Evolutionary conservation across 2,888 invertebrate species (phyloP).

Genomic region (Calameuta pallipes): DNA sequence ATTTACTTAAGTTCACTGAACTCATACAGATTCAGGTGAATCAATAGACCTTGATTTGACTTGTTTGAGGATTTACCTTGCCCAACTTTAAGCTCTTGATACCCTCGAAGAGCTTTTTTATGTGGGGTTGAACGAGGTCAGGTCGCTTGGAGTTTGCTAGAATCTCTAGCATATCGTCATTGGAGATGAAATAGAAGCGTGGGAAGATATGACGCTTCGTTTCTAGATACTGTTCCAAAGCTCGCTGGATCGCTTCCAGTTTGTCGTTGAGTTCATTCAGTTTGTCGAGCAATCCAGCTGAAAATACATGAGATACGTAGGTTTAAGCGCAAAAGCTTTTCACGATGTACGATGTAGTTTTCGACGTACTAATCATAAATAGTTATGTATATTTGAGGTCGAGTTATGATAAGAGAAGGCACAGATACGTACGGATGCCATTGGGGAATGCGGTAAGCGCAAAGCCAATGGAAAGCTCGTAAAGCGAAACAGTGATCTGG

Average conservation of each 20-base stretch:
- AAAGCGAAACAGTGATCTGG: background rate
- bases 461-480: background rate
- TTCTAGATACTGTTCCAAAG: slow-evolving; percentile 87
- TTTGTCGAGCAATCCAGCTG: slow-evolving; percentile 72
- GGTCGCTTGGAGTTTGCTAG: slow-evolving; percentile 88
- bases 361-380: background rate
- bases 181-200: slow-evolving; percentile 85
- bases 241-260: slow-evolving; percentile 83
- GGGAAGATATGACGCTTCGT: slow-evolving; percentile 90
- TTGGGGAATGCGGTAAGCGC: background rate
- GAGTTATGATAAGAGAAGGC: background rate
- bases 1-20: background rate
- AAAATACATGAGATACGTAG: slow-evolving; percentile 11
- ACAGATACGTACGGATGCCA: background rate
- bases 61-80: slow-evolving; percentile 67
- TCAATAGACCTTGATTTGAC: background rate
- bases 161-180: slow-evolving; percentile 85
- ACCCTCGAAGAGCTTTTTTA: slow-evolving; percentile 91
- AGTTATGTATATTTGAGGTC: background rate
- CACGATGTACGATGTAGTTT: background rate
- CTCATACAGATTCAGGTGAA: background rate
- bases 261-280: slow-evolving; percentile 80
- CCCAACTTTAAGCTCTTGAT: slow-evolving; percentile 78
- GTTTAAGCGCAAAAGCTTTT: background rate
- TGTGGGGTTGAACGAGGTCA: slow-evolving; percentile 83